phyloP scores from a whole-genome alignment of 1,140 invertebrate species.

The Gonatopus flavifemur region DNA sequence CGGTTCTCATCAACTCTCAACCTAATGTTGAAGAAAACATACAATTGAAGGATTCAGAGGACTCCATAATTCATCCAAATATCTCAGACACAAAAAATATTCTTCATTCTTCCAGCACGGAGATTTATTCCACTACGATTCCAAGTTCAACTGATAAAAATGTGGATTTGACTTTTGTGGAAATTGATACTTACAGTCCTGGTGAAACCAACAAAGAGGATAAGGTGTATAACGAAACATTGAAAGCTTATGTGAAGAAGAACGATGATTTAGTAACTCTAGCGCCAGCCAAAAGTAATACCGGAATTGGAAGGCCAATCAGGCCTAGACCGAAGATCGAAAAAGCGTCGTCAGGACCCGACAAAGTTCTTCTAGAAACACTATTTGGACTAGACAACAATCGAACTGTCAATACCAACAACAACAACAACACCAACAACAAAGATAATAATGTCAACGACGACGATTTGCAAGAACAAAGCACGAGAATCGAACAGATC shows the following conservation, averaged over 20 bases:
- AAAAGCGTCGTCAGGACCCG: conserved; percentile 27
- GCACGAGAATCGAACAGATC: conserved; percentile 43
- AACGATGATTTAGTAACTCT: conserved; percentile 46
- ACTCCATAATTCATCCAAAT: too few relatives aligned
- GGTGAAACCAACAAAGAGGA: conserved; percentile 10
- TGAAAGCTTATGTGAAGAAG: conserved; percentile 45
- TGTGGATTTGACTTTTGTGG: conserved; percentile 46
- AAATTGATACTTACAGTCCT: conserved; percentile 44
- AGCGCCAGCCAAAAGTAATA: conserved; percentile 48
- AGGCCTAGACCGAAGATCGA: conserved; percentile 42
- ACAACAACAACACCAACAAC: conserved; percentile 1
- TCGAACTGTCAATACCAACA: too few relatives aligned
- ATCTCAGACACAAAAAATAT: too few relatives aligned
- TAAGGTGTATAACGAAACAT: conserved; percentile 47
- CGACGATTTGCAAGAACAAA: background rate
- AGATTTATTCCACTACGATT: background rate
- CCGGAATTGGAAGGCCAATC: conserved; percentile 42
- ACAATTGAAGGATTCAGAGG: too few relatives aligned
- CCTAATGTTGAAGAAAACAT: too few relatives aligned
- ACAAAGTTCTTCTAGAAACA: conserved; percentile 14
- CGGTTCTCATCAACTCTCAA: conserved; percentile 21
- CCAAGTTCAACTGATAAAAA: too few relatives aligned
- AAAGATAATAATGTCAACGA: too few relatives aligned
- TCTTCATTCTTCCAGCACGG: background rate
- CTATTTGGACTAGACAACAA: background rate